A percentile compares a stretch with the other conserved stretches of the same genome.
Evolutionary conservation across 2,113 vertebrate species (phyloP).

Genomic region (Bucco capensis): DNA sequence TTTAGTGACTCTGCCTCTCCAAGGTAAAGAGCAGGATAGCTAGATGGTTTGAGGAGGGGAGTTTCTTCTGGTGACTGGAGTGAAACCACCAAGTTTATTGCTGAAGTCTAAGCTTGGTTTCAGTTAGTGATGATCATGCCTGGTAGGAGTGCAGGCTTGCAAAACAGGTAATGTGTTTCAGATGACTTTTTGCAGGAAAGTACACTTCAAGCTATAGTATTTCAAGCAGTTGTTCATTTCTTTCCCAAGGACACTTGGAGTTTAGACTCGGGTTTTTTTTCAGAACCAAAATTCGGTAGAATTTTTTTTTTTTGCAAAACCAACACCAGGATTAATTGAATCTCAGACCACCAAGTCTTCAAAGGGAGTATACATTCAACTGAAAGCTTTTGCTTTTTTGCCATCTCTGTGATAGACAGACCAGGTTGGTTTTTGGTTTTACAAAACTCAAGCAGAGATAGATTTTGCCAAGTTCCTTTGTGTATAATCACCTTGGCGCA

Average conservation of each 20-base stretch:
- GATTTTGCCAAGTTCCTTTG: not conserved
- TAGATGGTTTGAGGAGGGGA: not conserved
- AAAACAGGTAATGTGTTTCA: not conserved
- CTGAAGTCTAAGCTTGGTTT: not conserved
- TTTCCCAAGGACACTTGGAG: not conserved
- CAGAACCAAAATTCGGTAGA: not conserved
- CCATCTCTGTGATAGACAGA: not conserved
- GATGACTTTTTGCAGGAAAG: not conserved
- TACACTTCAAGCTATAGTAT: not conserved
- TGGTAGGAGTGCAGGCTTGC: not conserved
- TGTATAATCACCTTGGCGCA: not conserved
- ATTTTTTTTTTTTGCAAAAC: not conserved
- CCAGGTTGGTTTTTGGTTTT: not conserved
- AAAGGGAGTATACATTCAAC: not conserved
- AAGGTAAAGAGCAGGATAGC: not conserved
- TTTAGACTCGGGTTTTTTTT: not conserved
- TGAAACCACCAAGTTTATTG: not conserved
- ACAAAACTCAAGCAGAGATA: not conserved
- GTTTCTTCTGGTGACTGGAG: not conserved
- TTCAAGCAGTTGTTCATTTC: not conserved
- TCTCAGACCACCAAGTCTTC: not conserved
- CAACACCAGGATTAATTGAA: not conserved
- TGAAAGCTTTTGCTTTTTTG: not conserved
- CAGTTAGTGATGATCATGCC: fast-evolving
- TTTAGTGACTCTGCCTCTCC: not conserved